Evolutionary conservation across 1,140 invertebrate species (phyloP).

Genomic region (Colletes gigas): DNA sequence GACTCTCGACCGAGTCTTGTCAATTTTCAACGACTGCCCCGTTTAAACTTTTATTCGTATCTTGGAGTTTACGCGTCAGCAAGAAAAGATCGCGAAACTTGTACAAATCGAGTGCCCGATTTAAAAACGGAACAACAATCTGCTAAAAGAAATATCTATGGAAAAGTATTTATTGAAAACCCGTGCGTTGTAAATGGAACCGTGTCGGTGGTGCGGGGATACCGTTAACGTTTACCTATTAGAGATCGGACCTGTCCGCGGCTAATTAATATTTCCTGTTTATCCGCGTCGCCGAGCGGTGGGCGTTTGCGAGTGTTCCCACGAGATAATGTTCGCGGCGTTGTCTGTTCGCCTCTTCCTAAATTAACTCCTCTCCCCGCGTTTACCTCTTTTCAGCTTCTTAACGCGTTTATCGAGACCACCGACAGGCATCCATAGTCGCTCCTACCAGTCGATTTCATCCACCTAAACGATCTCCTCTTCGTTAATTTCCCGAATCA

Average conservation of each 20-base stretch:
- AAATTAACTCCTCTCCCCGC: constrained; percentile 7
- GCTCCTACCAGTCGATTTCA: background rate
- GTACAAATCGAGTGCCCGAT: too few species aligned
- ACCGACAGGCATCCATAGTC: background rate
- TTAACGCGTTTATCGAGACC: constrained; percentile 16
- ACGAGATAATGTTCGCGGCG: constrained; percentile 29
- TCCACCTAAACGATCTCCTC: background rate
- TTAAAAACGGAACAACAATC: too few species aligned
- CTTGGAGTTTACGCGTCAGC: background rate
- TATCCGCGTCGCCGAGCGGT: background rate
- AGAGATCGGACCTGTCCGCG: constrained; percentile 3
- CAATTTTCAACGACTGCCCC: background rate
- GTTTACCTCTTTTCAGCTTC: constrained; percentile 11
- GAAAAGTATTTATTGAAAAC: background rate
- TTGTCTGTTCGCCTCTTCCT: constrained; percentile 5
- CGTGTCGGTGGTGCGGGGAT: too few species aligned
- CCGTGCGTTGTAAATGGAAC: background rate
- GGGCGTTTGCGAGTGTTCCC: constrained; percentile 14
- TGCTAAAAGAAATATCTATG: too few species aligned
- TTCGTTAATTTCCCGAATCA: too few species aligned
- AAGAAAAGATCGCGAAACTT: background rate
- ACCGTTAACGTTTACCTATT: background rate
- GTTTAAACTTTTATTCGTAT: background rate
- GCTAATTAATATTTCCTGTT: constrained; percentile 20
- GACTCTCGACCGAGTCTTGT: background rate